phyloP scores from a whole-genome alignment of 2,797 vertebrate species.

The Anguilla anguilla region DNA sequence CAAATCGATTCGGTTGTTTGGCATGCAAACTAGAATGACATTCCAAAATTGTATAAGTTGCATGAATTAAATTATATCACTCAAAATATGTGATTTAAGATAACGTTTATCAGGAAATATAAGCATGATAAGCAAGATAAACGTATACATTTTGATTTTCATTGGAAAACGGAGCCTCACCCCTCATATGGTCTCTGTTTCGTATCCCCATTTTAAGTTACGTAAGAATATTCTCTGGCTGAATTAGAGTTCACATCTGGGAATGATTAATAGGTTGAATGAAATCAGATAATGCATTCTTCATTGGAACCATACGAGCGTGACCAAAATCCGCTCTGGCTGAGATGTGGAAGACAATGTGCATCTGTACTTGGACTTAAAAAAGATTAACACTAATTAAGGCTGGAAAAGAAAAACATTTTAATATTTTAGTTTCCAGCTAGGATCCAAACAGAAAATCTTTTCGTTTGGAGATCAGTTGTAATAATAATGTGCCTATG shows the following conservation, averaged over 20 bases:
- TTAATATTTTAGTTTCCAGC: not conserved
- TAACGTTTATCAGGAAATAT: not conserved
- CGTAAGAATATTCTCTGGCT: not conserved
- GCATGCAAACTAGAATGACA: not conserved
- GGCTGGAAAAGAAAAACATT: not conserved
- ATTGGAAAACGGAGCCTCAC: not conserved
- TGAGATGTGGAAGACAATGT: not conserved
- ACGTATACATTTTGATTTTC: not conserved
- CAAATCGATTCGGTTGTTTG: not conserved
- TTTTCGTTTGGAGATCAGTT: not conserved
- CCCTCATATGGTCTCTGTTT: not conserved
- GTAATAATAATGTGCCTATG: not conserved
- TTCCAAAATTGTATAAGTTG: not conserved
- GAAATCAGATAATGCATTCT: not conserved
- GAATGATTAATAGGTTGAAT: not conserved
- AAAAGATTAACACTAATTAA: not conserved
- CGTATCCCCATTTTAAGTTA: not conserved
- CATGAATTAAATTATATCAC: not conserved
- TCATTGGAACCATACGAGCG: not conserved
- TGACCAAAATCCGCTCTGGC: not conserved
- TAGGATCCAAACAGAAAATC: not conserved
- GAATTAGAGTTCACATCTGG: conserved; percentile 1
- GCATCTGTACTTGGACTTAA: not conserved
- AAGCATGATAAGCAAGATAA: not conserved
- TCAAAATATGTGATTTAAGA: not conserved